Percentiles rank a stretch among this genome's conserved stretches.
These are phyloP conservation scores for Thomomys bottae DNA, from an alignment of 2,113 vertebrate genomes.

Conservation along the genomic window DNA sequence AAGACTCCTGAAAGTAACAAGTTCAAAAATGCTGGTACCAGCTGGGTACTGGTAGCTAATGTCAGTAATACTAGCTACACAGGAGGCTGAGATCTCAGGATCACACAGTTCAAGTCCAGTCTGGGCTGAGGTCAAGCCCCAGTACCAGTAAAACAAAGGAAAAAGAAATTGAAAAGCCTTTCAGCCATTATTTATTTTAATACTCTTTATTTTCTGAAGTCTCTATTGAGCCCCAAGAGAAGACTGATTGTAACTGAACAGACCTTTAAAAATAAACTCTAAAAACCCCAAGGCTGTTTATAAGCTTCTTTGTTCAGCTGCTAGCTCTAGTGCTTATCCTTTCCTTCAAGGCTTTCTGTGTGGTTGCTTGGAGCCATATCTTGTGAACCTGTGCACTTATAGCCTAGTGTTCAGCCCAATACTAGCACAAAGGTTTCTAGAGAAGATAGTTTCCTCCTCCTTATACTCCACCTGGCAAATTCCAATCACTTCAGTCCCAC, in stretches of 20 bases:
- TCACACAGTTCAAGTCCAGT: too few species aligned
- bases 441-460: not conserved
- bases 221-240: not conserved
- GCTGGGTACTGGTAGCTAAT: too few species aligned
- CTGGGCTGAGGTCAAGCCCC: too few species aligned
- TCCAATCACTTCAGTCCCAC: not conserved
- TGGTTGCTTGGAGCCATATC: not conserved
- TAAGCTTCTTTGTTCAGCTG: not conserved
- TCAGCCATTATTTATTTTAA: not conserved
- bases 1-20: not conserved
- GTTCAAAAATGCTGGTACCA: not conserved
- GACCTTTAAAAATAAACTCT: not conserved
- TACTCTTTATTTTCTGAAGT: not conserved
- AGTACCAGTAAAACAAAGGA: too few species aligned
- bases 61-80: too few species aligned
- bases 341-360: not conserved
- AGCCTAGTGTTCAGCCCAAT: not conserved
- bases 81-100: too few species aligned
- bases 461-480: not conserved
- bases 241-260: not conserved
- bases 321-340: not conserved
- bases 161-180: not conserved
- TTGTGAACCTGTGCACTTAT: accelerated
- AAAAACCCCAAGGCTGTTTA: not conserved
- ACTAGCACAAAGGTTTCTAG: not conserved